Base-by-base conservation (phyloP, 2,113 vertebrate genomes). In the Trachemys scripta region DNA sequence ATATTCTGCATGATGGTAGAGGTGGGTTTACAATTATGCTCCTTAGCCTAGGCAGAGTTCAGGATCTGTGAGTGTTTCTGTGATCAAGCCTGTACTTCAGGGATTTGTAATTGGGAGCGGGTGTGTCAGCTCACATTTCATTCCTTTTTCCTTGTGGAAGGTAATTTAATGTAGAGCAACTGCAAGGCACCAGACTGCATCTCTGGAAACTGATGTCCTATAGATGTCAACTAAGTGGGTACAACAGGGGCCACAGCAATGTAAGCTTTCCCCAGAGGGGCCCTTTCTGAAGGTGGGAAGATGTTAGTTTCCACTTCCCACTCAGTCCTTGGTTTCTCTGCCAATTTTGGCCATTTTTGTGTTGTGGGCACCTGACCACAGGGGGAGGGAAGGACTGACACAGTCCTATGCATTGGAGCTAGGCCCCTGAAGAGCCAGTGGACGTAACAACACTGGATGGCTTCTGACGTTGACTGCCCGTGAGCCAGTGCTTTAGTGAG, bases 251-350 rank as follows among this genome's bases (percentile, higher is more conserved):
- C 90, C 90, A 59, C 78, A n/a, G 31, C 35, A n/a, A 69, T 9
- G 4, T 35, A 69, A n/a, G 62, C 8, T 69, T 69, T 69, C 31
- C 62, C 35, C 16, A 62, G 75, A 84, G 4, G 79, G 72, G 6
- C 85, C n/a, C 56, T 89, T 35, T 20, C 5, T 54, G 80, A 6
- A 0, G 2, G 6, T 84, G 62, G 27, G 1, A 51, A 1, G 0
- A 0, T 38, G 45, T 50, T 7, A 0, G 50, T 83, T 75, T 85
- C 54, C 42, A 50, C 38, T 24, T 49, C 79, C 54, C 19, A 2
- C 80, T 38, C 42, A 20, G 5, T 62, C 59, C 0, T 0, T 82
- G 78, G 78, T n/a, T 17, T n/a, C 31, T 17, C 62, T 69, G 22
- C 56, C 62, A 17, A 12, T 82, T 50, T 17, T 2, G 59, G 50